These are phyloP conservation scores for Papilio aristodemus DNA, from an alignment of 1,140 invertebrate genomes.

Conservation along the genomic window DNA sequence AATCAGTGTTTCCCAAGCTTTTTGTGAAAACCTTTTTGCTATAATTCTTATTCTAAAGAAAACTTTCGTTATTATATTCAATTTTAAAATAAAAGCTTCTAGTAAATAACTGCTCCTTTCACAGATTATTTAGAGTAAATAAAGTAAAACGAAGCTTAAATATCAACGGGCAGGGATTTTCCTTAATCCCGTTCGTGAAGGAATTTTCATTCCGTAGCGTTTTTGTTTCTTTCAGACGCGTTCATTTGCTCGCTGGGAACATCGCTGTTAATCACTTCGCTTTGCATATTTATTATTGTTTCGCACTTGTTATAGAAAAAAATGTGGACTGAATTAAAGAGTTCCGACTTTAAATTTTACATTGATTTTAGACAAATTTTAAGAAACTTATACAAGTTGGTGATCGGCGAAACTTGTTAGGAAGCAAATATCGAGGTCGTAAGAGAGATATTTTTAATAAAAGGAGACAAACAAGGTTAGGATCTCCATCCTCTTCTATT, in stretches of 20 bases:
- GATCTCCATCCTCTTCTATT: too few species aligned
- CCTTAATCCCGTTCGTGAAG: constrained; percentile 19
- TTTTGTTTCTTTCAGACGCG: constrained; percentile 9
- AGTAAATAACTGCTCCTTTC: constrained; percentile 4
- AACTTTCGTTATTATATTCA: neutral
- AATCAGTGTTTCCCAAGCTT: too few species aligned
- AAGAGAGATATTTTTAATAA: too few species aligned
- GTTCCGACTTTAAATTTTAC: too few species aligned
- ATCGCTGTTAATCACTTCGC: neutral
- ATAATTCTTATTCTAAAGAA: neutral
- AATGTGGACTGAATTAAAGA: too few species aligned
- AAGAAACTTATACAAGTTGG: too few species aligned
- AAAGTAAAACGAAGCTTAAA: constrained; percentile 16
- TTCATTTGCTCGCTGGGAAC: neutral
- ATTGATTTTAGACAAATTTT: too few species aligned
- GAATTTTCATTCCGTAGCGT: constrained; percentile 8
- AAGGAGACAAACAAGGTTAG: too few species aligned
- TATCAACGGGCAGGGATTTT: constrained; percentile 20
- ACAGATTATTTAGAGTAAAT: constrained; percentile 8
- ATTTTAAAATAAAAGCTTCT: constrained; percentile 5
- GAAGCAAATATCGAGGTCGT: too few species aligned
- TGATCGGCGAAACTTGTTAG: too few species aligned
- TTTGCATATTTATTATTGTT: constrained; percentile 14
- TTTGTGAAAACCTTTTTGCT: neutral
- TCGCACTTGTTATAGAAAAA: neutral